Percentiles rank a stretch among this genome's conserved stretches.
Evolutionary conservation across 1,140 invertebrate species (phyloP).

Genomic region (Propsilocerus akamusi): DNA sequence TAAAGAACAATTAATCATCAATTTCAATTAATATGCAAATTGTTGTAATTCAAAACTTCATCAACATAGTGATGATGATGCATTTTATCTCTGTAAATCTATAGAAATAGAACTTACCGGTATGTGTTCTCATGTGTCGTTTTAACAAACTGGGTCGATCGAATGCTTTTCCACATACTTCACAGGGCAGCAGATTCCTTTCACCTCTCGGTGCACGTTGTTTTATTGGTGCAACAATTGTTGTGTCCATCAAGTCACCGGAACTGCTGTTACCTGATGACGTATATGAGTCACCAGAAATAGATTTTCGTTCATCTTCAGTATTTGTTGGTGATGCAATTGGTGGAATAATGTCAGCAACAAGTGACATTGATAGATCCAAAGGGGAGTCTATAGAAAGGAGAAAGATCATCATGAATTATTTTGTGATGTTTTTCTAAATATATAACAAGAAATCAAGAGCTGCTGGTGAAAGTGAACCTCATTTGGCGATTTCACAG

Average conservation of each 20-base stretch:
- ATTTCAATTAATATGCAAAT: not conserved
- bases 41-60: conserved; percentile 20
- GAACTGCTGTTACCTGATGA: conserved; percentile 26
- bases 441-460: not conserved
- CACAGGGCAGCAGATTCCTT: conserved; percentile 40
- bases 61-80: not conserved
- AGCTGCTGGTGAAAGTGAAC: not conserved
- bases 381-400: conserved; percentile 53
- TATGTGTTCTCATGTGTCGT: conserved; percentile 40
- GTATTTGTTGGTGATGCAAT: conserved; percentile 41
- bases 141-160: conserved; percentile 49
- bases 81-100: not conserved
- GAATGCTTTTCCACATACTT: conserved; percentile 49
- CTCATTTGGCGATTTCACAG: not conserved
- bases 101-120: conserved; percentile 22
- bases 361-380: conserved; percentile 60
- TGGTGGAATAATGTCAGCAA: conserved; percentile 44
- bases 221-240: conserved; percentile 22
- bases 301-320: conserved; percentile 61
- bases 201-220: conserved; percentile 29
- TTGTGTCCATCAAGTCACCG: conserved; percentile 26
- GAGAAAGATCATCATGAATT: not conserved
- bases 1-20: too few relatives aligned
- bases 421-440: not conserved
- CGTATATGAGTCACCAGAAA: conserved; percentile 54